Base-by-base conservation (phyloP, 2,888 invertebrate genomes). In the Zygaena filipendulae region DNA sequence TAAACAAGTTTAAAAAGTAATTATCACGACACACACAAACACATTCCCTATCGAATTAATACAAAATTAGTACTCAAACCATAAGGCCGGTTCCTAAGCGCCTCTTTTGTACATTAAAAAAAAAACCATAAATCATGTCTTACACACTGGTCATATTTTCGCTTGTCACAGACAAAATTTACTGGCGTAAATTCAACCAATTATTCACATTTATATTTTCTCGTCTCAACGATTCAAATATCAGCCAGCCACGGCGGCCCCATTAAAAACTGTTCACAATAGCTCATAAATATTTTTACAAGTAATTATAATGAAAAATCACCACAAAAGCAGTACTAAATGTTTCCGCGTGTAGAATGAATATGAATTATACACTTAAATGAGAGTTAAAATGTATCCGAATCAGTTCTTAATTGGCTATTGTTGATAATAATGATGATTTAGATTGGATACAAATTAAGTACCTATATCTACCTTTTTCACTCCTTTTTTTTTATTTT, bases 271-370 rank as follows among this genome's bases (percentile, higher is more conserved):
- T 39, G 40, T 46, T 45, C 50, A 72, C 71, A 74, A 75, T 71
- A 45, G 63, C 33, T 61, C 42, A 69, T 72, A 71, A 74, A 74
- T 72, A 69, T 63, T 62, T n/a, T 62, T 68, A 66, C 49, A 58
- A 59, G 64, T 68, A 72, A 74, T 75, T 71, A 68, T 60, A 61
- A 64, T 68, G 68, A 72, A 62, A 63, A 66, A 69, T 62, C 41
- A 53, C 58, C 45, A 35, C 39, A 24, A 36, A 40, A 33, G 46
- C 44, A 52, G 56, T 51, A 52, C 57, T 64, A 59, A 67, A 60
- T 44, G 62, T 61, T 63, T 67, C 68, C 67, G 66, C 64, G 43
- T 47, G 37, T 39, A 39, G 37, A 56, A 49, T 48, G 52, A 52
- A 57, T 57, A 51, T 60, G 57, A 62, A 62, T 63, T 59, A 53